Percentiles rank a stretch among this genome's conserved stretches.
These are phyloP conservation scores for Tineola bisselliella DNA, from an alignment of 2,888 invertebrate species.

Conservation along the genomic window DNA sequence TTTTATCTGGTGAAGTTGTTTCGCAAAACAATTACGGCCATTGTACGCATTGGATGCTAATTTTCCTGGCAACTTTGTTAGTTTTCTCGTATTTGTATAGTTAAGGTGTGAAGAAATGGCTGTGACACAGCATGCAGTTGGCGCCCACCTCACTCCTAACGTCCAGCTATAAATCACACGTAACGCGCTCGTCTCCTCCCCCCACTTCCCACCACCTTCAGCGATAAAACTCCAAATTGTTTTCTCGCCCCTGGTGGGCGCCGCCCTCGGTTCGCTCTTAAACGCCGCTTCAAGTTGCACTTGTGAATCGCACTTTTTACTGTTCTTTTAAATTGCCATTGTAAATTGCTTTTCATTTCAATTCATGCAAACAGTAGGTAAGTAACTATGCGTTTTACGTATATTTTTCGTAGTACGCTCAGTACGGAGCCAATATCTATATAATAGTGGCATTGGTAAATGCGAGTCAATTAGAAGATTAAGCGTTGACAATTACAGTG, in stretches of 20 bases:
- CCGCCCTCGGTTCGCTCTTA: slow-evolving; percentile 65
- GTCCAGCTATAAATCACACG: slow-evolving; percentile 59
- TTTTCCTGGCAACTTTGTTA: background rate
- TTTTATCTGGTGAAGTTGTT: background rate
- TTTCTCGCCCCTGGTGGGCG: slow-evolving; percentile 65
- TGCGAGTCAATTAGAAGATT: slow-evolving; percentile 68
- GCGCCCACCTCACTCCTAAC: slow-evolving; percentile 50
- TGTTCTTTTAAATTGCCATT: slow-evolving; percentile 60
- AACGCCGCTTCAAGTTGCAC: slow-evolving; percentile 67
- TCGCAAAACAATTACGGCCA: background rate
- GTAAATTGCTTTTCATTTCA: slow-evolving; percentile 55
- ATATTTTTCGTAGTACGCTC: background rate
- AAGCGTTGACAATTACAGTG: slow-evolving; percentile 67
- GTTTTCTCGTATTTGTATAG: background rate
- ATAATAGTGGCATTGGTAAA: slow-evolving; percentile 60
- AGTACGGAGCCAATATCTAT: background rate
- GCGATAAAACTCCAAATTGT: slow-evolving; percentile 67
- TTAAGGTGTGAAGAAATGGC: background rate
- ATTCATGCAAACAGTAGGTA: background rate
- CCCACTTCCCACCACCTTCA: slow-evolving; percentile 35
- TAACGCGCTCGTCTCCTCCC: slow-evolving; percentile 36
- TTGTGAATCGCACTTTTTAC: slow-evolving; percentile 68
- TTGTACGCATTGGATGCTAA: background rate
- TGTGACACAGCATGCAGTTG: slow-evolving; percentile 29
- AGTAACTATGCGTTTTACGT: background rate